Evolutionary conservation across 2,888 invertebrate species (phyloP), one percentile per base, ranked within the genome.

Genomic region (Pelosia muscerda): DNA sequence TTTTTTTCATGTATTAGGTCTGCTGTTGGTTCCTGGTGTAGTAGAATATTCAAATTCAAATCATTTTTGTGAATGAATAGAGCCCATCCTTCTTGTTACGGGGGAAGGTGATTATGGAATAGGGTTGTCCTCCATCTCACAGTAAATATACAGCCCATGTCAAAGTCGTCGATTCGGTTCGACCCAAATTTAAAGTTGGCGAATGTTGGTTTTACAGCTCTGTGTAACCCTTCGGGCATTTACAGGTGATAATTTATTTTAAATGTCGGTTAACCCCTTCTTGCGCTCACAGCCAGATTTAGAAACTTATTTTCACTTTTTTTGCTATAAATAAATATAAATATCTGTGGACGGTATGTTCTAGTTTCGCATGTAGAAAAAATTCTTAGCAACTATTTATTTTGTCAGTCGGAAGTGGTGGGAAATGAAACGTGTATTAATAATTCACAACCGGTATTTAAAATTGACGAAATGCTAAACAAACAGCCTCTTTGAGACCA

Each of bases 341-440:
- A 86, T 86, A 85, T 86, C 89, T 88, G 89, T 93, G 94, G 94
- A 94, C 94, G 94, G 94, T 94, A 86, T 90, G 73, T 81, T 72
- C 72, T 81, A 81, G 74, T 81, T 78, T 69, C 71, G 78, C 65
- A 87, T 89, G 90, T 92, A 91, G 87, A 93, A 91, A 91, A 91
- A 91, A 92, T 88, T 78, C 88, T 88, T 90, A 89, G 79, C 25
- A 68, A 68, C 83, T 79, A 91, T 92, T 83, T 84, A 82, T 77
- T 77, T 82, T 86, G n/a, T 92, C 92, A 84, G 82, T 79, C 57
- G 61, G 68, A 63, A 38, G 54, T 59, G 85, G 81, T 73, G 81
- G 76, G 80, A 78, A 82, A 71, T n/a, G 66, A 79, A 83, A 82
- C 63, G 42, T 54, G 74, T 76, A 77, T 82, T 84, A 80, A n/a